Percentiles rank a stretch among this genome's conserved stretches.
Conservation (phyloP, 2,797 vertebrate species). For the Neostethus bicornis region DNA sequence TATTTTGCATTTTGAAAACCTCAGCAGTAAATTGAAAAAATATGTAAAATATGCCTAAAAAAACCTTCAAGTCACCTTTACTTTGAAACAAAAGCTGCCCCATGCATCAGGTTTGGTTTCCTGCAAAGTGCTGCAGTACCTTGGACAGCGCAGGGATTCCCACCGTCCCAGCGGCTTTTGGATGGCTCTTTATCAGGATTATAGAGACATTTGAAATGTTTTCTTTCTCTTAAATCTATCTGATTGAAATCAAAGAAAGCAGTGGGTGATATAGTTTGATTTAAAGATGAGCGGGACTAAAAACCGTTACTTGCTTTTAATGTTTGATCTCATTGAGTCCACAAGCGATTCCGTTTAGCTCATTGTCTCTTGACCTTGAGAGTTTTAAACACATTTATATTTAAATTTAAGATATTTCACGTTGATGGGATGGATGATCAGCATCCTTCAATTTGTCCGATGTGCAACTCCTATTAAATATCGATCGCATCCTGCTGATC, state of each 20-base stretch:
- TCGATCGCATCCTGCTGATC: constrained; percentile 11
- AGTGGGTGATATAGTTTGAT: background rate
- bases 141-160: constrained; percentile 72
- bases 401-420: too few relatives aligned
- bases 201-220: background rate
- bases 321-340: background rate
- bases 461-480: constrained; percentile 41
- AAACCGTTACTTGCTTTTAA: background rate
- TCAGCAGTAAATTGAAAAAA: background rate
- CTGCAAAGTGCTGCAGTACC: constrained; percentile 67
- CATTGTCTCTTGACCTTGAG: background rate
- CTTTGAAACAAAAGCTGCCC: constrained; percentile 16
- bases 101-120: background rate
- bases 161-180: background rate
- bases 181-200: background rate
- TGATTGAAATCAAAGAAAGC: background rate
- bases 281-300: background rate
- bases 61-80: background rate
- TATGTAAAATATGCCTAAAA: background rate
- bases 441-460: constrained; percentile 18
- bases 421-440: too few relatives aligned
- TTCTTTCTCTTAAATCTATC: background rate
- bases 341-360: constrained; percentile 6
- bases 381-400: too few relatives aligned
- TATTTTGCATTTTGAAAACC: background rate